phyloP scores from a whole-genome alignment of 2,113 vertebrate genomes.

The Struthio camelus region DNA sequence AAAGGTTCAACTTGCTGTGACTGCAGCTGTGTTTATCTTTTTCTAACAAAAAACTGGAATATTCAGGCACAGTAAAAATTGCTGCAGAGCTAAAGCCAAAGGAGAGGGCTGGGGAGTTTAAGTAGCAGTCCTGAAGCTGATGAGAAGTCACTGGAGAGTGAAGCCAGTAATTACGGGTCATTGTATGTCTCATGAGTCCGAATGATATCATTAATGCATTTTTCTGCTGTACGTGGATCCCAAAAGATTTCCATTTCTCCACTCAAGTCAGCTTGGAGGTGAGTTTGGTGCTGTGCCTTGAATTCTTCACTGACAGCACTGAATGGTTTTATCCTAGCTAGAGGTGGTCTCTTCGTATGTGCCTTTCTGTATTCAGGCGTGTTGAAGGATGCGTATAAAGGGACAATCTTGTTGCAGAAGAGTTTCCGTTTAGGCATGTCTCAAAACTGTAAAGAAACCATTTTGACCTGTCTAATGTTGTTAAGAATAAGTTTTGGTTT shows the following conservation, averaged over 20 bases:
- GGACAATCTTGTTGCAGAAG: background rate
- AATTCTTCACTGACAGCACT: background rate
- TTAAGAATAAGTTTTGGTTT: constrained; percentile 47
- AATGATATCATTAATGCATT: constrained; percentile 34
- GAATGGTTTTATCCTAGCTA: background rate
- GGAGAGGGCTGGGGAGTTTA: constrained; percentile 2
- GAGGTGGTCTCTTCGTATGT: background rate
- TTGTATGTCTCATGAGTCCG: constrained; percentile 3
- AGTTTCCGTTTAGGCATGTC: background rate
- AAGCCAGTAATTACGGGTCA: constrained; percentile 47
- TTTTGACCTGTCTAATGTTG: background rate
- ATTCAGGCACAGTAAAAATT: background rate
- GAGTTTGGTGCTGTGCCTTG: background rate
- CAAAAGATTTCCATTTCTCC: constrained; percentile 21
- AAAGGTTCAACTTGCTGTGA: background rate
- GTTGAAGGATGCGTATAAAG: background rate
- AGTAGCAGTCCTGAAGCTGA: background rate
- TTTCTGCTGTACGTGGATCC: background rate
- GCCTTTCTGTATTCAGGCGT: background rate
- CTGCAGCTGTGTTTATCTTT: constrained; percentile 3
- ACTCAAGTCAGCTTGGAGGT: background rate
- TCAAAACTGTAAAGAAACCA: constrained; percentile 13
- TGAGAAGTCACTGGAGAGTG: constrained; percentile 59
- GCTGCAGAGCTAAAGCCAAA: constrained; percentile 14
- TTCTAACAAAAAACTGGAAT: background rate